A percentile compares a stretch with the other conserved stretches of the same genome.
Conservation (phyloP, 2,888 invertebrate genomes). For the Standfussiana lucernea region DNA sequence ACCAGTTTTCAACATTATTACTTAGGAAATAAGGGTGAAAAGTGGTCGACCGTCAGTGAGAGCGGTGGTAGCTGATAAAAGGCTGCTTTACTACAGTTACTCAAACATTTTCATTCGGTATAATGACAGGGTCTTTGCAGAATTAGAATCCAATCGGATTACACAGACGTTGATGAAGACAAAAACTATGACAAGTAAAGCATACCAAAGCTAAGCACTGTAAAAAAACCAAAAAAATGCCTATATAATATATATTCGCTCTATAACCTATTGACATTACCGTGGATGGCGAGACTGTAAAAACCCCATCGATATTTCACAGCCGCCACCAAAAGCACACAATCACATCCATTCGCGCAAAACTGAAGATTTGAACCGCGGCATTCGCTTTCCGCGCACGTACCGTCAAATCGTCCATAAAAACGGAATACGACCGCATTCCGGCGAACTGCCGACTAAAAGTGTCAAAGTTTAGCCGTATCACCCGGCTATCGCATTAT, state of each 20-base stretch:
- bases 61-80: neutral
- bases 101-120: neutral
- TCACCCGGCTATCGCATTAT: constrained; percentile 65
- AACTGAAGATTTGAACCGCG: constrained; percentile 36
- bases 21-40: too few relatives aligned
- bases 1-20: too few relatives aligned
- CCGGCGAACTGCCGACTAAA: constrained; percentile 55
- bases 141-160: neutral
- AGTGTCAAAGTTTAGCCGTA: constrained; percentile 66
- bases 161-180: neutral
- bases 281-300: neutral
- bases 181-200: neutral
- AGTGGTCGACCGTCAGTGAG: too few relatives aligned
- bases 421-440: constrained; percentile 65
- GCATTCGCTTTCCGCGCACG: constrained; percentile 58
- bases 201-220: neutral
- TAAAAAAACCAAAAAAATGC: neutral
- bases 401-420: constrained; percentile 63
- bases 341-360: constrained; percentile 31
- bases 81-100: neutral
- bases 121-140: neutral
- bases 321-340: constrained; percentile 10
- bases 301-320: constrained; percentile 7
- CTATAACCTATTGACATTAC: neutral
- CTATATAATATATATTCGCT: neutral